phyloP scores from a whole-genome alignment of 2,797 vertebrate genomes.

The Sphenopsis melanotis region DNA sequence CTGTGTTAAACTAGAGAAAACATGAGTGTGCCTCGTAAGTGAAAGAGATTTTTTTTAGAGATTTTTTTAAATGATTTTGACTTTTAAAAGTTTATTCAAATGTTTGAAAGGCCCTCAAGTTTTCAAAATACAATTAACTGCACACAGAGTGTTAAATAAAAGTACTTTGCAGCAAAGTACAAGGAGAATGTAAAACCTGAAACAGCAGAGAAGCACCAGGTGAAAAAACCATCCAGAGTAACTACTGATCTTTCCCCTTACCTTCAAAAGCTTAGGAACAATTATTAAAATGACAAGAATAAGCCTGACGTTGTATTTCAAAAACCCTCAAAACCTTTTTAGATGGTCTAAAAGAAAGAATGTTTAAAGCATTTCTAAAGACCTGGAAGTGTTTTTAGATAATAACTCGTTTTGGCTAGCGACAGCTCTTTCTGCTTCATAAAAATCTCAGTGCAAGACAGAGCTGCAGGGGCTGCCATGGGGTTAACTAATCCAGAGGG shows the following conservation, averaged over 20 bases:
- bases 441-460: background rate
- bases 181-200: background rate
- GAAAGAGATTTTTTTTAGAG: background rate
- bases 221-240: background rate
- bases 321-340: background rate
- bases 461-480: background rate
- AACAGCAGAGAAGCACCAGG: background rate
- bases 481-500: background rate
- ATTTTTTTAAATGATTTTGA: rapidly evolving
- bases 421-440: background rate
- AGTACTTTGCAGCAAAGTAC: background rate
- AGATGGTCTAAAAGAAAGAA: background rate
- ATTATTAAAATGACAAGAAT: background rate
- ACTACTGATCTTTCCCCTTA: background rate
- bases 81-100: background rate
- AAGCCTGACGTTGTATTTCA: background rate
- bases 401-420: background rate
- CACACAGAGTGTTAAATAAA: background rate
- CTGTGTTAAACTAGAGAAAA: background rate
- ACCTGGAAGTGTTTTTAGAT: background rate
- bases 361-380: background rate
- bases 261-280: background rate
- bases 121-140: background rate
- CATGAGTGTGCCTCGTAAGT: background rate
- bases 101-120: background rate